These are phyloP conservation scores for Dryocosmus kuriphilus DNA, from an alignment of 2,888 invertebrate genomes.

Conservation along the genomic window DNA sequence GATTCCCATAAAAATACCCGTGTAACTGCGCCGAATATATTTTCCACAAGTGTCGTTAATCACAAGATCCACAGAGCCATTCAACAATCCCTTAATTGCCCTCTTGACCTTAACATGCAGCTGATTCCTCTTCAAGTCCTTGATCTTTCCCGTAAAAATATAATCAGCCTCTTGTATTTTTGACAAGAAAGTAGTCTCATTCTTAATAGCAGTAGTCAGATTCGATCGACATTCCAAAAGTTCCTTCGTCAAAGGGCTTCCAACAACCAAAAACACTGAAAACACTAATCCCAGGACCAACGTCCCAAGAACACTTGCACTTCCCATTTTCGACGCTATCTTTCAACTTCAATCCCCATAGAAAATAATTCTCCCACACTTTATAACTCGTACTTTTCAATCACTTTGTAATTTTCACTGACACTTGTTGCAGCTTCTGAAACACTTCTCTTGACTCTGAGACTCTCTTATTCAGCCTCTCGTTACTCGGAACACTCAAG, in stretches of 20 bases:
- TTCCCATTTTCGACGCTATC: conserved; percentile 17
- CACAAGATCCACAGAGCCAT: conserved; percentile 66
- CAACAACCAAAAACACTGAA: conserved; percentile 48
- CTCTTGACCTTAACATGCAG: conserved; percentile 72
- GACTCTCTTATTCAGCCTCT: conserved; percentile 9
- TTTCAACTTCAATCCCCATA: conserved; percentile 26
- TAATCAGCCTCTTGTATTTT: conserved; percentile 70
- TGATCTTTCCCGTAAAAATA: conserved; percentile 75
- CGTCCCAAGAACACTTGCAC: conserved; percentile 23
- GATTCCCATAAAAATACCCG: conserved; percentile 73
- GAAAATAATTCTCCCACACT: conserved; percentile 6
- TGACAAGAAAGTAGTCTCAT: conserved; percentile 69
- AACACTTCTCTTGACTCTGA: not conserved
- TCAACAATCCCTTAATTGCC: conserved; percentile 71
- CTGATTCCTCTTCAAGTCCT: conserved; percentile 62
- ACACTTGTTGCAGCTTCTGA: conserved; percentile 22
- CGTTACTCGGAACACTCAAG: conserved; percentile 32
- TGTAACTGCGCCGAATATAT: conserved; percentile 72
- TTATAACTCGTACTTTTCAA: not conserved
- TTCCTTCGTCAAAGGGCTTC: conserved; percentile 68
- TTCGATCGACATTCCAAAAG: conserved; percentile 72
- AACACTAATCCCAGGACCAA: conserved; percentile 25
- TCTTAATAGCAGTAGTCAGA: conserved; percentile 68
- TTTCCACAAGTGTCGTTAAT: conserved; percentile 70
- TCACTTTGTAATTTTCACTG: not conserved